Evolutionary conservation across 2,113 vertebrate species (phyloP).

Genomic region (Trichechus manatus): DNA sequence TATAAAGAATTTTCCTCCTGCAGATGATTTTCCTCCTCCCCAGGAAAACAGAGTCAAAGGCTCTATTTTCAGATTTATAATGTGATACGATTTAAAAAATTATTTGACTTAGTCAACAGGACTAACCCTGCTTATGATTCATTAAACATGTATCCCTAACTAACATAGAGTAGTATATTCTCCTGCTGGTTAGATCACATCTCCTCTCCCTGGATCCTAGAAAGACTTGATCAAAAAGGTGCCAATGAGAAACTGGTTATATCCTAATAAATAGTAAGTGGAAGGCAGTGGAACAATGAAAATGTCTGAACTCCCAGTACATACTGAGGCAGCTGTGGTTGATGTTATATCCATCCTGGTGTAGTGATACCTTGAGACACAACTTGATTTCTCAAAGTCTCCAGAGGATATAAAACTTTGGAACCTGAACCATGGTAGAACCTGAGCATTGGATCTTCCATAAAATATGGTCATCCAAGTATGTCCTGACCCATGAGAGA

Average conservation of each 20-base stretch:
- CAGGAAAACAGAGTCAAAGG: neutral
- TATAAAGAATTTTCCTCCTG: neutral
- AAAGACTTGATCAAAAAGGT: neutral
- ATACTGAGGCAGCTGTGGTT: neutral
- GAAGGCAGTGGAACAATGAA: neutral
- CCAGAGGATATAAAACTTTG: neutral
- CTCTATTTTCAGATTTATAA: neutral
- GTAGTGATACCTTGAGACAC: neutral
- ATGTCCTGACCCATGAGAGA: neutral
- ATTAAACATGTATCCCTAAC: neutral
- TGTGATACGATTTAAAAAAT: neutral
- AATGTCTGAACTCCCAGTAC: neutral
- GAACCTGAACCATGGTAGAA: conserved; percentile 15
- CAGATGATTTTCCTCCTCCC: neutral
- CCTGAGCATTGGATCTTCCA: neutral
- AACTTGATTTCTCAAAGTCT: conserved; percentile 8
- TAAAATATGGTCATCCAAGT: neutral
- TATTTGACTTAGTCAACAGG: neutral
- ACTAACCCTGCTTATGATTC: neutral
- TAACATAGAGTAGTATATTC: neutral
- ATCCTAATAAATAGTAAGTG: neutral
- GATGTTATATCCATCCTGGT: neutral
- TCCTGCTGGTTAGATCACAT: neutral
- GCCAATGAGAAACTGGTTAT: neutral
- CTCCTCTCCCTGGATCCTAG: neutral